phyloP scores from a whole-genome alignment of 2,797 vertebrate genomes.

The Coranthus polyacanthus region DNA sequence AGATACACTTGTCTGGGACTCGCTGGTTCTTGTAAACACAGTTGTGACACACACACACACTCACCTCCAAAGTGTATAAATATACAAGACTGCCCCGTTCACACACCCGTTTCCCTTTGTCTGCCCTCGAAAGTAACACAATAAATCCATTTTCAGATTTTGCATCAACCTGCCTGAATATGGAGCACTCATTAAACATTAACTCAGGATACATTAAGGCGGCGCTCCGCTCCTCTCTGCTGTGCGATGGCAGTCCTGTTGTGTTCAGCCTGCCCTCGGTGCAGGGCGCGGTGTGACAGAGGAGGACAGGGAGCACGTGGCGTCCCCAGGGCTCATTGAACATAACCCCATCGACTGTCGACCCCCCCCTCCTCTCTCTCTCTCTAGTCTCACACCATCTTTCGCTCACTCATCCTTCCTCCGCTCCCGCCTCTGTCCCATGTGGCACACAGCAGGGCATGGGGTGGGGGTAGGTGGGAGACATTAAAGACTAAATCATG shows the following conservation, averaged over 20 bases:
- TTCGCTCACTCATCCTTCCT: slow-evolving; percentile 38
- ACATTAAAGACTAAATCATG: slow-evolving; percentile 47
- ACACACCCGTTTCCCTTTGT: slow-evolving; percentile 19
- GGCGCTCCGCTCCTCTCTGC: slow-evolving; percentile 22
- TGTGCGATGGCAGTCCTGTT: slow-evolving; percentile 49
- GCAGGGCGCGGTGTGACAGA: slow-evolving; percentile 65
- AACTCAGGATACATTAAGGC: slow-evolving; percentile 76
- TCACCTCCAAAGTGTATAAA: slow-evolving; percentile 54
- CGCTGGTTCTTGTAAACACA: slow-evolving; percentile 81
- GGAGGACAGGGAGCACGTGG: slow-evolving; percentile 66
- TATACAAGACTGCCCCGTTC: slow-evolving; percentile 53
- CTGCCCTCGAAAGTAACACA: slow-evolving; percentile 63
- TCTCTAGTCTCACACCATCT: slow-evolving; percentile 44
- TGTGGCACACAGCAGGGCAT: slow-evolving; percentile 61
- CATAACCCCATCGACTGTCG: slow-evolving; percentile 60
- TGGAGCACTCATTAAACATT: slow-evolving; percentile 85
- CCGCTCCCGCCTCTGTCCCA: slow-evolving; percentile 57
- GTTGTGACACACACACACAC: slow-evolving; percentile 56
- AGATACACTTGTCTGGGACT: slow-evolving; percentile 81
- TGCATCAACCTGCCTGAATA: slow-evolving; percentile 71
- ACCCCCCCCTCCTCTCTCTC: slow-evolving; percentile 30
- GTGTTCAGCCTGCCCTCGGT: slow-evolving; percentile 43
- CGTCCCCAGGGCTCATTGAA: slow-evolving; percentile 71
- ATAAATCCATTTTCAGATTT: slow-evolving; percentile 84
- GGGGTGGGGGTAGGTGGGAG: slow-evolving; percentile 23